These are phyloP conservation scores for Verasper variegatus DNA, from an alignment of 2,113 vertebrate genomes.

Conservation along the genomic window DNA sequence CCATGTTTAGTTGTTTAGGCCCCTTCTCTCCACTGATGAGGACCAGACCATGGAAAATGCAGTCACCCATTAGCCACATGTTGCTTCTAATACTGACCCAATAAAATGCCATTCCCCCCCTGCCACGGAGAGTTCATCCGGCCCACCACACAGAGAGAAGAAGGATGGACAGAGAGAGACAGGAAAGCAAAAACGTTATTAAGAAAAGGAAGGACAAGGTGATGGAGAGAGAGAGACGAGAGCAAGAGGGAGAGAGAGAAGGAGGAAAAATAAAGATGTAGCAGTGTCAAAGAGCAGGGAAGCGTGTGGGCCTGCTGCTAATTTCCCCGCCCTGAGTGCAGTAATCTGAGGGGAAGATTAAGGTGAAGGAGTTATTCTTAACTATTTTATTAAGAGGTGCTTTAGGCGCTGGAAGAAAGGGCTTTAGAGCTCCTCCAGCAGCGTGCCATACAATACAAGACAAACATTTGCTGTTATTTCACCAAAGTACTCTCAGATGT, in stretches of 20 bases:
- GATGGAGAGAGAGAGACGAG: constrained; percentile 3
- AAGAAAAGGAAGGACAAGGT: constrained; percentile 8
- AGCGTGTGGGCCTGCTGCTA: constrained; percentile 78
- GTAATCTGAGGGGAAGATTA: constrained; percentile 86
- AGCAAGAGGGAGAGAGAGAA: background rate
- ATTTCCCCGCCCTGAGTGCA: constrained; percentile 83
- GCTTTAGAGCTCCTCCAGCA: constrained; percentile 86
- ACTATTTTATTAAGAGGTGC: constrained; percentile 88
- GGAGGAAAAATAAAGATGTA: constrained; percentile 46
- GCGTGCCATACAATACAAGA: constrained; percentile 88
- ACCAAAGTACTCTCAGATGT: constrained; percentile 87
- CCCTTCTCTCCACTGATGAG: constrained; percentile 68
- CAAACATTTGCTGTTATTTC: constrained; percentile 89
- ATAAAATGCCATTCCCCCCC: constrained; percentile 67
- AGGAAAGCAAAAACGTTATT: constrained; percentile 21
- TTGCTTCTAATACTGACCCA: constrained; percentile 78
- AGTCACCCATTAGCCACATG: constrained; percentile 78
- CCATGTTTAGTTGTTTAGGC: constrained; percentile 74
- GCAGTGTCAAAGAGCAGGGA: constrained; percentile 53
- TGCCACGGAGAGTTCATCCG: constrained; percentile 62
- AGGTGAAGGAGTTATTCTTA: constrained; percentile 86
- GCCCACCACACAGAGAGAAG: constrained; percentile 48
- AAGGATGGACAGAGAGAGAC: constrained; percentile 17
- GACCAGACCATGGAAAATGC: constrained; percentile 73
- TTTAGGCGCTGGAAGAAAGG: constrained; percentile 83